Conservation (phyloP, 2,888 invertebrate species). For the Epirrhoe alternata region DNA sequence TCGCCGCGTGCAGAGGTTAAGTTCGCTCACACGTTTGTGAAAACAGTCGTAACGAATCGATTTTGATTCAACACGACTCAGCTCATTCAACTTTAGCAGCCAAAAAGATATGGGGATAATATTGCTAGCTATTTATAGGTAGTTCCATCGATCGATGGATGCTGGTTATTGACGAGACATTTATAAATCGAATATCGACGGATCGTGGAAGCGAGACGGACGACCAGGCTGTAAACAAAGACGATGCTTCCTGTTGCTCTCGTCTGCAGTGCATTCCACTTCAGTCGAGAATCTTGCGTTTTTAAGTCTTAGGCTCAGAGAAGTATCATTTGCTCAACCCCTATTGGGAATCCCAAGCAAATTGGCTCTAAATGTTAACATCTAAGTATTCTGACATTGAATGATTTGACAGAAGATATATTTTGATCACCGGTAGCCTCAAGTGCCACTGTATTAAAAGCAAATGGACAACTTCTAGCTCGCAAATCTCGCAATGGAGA, state of each 20-base stretch:
- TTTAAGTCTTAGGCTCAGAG: slow-evolving; percentile 11
- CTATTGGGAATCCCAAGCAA: background rate
- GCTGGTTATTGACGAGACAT: slow-evolving; percentile 38
- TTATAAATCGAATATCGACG: slow-evolving; percentile 43
- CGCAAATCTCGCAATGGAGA: too few species aligned
- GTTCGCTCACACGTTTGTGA: slow-evolving; percentile 35
- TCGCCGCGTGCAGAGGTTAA: slow-evolving; percentile 41
- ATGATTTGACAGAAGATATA: too few species aligned
- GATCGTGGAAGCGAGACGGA: slow-evolving; percentile 48
- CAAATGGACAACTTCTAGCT: too few species aligned
- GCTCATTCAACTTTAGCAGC: slow-evolving; percentile 13
- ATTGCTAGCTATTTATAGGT: slow-evolving; percentile 27
- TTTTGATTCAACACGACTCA: slow-evolving; percentile 33
- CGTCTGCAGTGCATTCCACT: slow-evolving; percentile 42
- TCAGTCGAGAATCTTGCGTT: slow-evolving; percentile 21
- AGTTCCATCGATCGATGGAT: slow-evolving; percentile 35
- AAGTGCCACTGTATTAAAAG: too few species aligned
- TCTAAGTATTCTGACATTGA: too few species aligned
- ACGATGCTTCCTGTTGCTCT: slow-evolving; percentile 55
- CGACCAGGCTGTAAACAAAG: slow-evolving; percentile 53
- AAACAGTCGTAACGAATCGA: slow-evolving; percentile 39
- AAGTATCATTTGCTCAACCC: background rate
- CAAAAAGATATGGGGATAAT: slow-evolving; percentile 21
- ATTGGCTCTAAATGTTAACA: background rate
- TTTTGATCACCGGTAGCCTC: too few species aligned